Evolutionary conservation across 2,113 vertebrate genomes (phyloP).

Genomic region (Ornithorhynchus anatinus): DNA sequence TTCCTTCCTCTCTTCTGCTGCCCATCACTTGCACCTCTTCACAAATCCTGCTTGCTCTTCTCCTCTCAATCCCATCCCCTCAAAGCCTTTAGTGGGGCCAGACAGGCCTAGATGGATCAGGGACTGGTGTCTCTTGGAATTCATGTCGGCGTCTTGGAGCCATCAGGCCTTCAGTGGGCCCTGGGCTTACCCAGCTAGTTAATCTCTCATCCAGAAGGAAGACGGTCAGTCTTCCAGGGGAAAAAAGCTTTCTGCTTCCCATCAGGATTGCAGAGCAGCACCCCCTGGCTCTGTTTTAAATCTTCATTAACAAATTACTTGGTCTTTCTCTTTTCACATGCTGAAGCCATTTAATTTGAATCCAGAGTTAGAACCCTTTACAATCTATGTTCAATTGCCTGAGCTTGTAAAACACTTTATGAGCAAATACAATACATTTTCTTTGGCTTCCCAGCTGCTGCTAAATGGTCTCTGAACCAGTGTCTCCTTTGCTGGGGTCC

Average conservation of each 20-base stretch:
- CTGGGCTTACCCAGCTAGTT: not conserved
- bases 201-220: not conserved
- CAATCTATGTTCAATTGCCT: not conserved
- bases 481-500: not conserved
- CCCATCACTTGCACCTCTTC: no score
- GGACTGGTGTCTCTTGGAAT: no score
- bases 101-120: no score
- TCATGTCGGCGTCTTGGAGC: no score
- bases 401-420: constrained; percentile 1
- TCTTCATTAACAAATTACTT: not conserved
- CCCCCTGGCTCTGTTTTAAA: not conserved
- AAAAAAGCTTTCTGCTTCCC: no score
- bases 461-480: not conserved
- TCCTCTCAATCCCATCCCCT: no score
- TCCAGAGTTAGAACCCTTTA: not conserved
- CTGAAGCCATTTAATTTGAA: constrained; percentile 7
- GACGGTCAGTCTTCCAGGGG: not conserved
- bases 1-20: no score
- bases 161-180: not conserved
- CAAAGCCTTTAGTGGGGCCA: no score
- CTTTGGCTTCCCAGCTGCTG: not conserved
- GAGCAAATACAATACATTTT: not conserved
- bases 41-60: no score
- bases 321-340: not conserved
- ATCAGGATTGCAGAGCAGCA: not conserved